phyloP scores from a whole-genome alignment of 2,113 vertebrate genomes.

The Paramormyrops kingsleyae region DNA sequence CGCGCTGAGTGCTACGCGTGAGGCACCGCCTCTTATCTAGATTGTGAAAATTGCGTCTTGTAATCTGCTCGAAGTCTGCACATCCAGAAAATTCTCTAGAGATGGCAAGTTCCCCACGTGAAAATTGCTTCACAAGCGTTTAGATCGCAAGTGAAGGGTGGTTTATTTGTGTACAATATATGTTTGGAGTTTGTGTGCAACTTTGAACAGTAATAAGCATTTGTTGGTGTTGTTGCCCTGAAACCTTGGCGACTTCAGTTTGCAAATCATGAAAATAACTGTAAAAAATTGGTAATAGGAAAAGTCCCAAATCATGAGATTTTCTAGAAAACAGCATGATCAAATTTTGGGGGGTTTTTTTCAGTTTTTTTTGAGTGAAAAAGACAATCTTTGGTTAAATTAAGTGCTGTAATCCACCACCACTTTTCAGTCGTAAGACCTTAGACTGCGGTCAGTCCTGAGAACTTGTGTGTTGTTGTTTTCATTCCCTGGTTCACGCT shows the following conservation, averaged over 20 bases:
- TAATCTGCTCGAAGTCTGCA: not conserved
- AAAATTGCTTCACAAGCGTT: not conserved
- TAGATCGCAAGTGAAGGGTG: not conserved
- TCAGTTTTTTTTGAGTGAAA: not conserved
- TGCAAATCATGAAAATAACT: not conserved
- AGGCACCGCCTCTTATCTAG: conserved; percentile 7
- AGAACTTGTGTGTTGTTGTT: conserved; percentile 38
- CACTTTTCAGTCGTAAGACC: not conserved
- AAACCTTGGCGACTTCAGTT: not conserved
- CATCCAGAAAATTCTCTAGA: not conserved
- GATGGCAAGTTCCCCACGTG: not conserved
- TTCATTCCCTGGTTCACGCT: conserved; percentile 56
- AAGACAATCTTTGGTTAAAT: not conserved
- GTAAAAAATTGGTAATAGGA: not conserved
- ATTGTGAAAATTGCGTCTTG: not conserved
- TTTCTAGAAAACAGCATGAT: not conserved
- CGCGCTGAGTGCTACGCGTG: not conserved
- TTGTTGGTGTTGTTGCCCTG: not conserved
- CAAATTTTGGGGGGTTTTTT: not conserved
- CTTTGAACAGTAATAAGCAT: not conserved
- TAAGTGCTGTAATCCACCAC: not conserved
- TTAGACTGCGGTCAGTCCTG: not conserved
- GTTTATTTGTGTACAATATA: not conserved
- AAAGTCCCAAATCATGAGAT: not conserved
- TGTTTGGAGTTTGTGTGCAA: not conserved